Conservation (phyloP, 2,888 invertebrate species). For the Lypha dubia region DNA sequence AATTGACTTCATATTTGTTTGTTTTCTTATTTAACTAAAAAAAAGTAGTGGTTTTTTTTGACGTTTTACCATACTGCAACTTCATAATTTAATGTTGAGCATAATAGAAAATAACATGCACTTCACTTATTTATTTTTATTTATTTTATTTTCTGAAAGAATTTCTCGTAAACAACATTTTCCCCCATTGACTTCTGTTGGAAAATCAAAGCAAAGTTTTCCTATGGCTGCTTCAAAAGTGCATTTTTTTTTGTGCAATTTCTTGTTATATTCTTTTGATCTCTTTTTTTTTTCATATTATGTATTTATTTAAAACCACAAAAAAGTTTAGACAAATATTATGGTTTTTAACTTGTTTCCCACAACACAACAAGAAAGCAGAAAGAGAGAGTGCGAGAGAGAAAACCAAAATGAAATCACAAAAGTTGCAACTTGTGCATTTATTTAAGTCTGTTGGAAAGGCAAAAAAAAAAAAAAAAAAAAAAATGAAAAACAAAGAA, state of each 20-base stretch:
- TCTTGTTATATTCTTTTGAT: slow-evolving; percentile 41
- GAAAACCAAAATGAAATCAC: slow-evolving; percentile 34
- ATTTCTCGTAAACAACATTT: slow-evolving; percentile 30
- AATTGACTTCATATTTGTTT: not conserved
- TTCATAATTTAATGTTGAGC: slow-evolving; percentile 44
- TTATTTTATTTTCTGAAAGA: not conserved
- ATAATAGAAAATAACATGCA: slow-evolving; percentile 34
- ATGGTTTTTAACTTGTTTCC: slow-evolving; percentile 68
- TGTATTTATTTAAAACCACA: slow-evolving; percentile 56
- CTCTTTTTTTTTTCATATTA: slow-evolving; percentile 28
- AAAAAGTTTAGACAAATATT: slow-evolving; percentile 72
- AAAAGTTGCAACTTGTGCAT: slow-evolving; percentile 50
- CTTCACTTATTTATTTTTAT: slow-evolving; percentile 38
- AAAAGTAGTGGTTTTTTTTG: not conserved
- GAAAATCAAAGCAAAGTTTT: slow-evolving; percentile 42
- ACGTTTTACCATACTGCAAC: slow-evolving; percentile 5
- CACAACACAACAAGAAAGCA: slow-evolving; percentile 50
- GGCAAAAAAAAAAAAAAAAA: slow-evolving; percentile 10
- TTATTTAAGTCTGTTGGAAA: slow-evolving; percentile 40
- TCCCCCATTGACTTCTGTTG: slow-evolving; percentile 37
- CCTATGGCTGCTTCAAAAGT: slow-evolving; percentile 22
- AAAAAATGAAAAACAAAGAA: not conserved
- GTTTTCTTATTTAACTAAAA: not conserved
- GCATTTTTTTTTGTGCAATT: slow-evolving; percentile 22
- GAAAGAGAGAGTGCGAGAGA: no score